A percentile compares a stretch with the other conserved stretches of the same genome.
These are phyloP conservation scores for Sisyra terminalis DNA, from an alignment of 2,888 invertebrate genomes.

Conservation along the genomic window DNA sequence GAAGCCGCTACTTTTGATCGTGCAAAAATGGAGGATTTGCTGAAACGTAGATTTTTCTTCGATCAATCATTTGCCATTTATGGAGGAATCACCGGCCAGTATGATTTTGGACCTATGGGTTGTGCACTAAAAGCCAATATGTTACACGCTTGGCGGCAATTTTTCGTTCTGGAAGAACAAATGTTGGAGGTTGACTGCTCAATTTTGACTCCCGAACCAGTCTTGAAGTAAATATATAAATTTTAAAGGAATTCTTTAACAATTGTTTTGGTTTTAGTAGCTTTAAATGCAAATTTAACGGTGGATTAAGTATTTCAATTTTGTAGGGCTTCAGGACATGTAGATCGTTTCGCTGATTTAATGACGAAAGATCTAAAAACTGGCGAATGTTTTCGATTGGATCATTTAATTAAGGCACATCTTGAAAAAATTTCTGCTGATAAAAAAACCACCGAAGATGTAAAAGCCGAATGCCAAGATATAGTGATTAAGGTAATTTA, in stretches of 20 bases:
- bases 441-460: constrained; percentile 58
- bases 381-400: constrained; percentile 94
- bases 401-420: constrained; percentile 93
- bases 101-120: constrained; percentile 99
- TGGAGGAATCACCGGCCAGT: constrained; percentile 88
- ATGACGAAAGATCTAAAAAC: constrained; percentile 96
- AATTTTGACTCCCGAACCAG: constrained; percentile 91
- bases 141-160: constrained; percentile 82
- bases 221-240: constrained; percentile 56
- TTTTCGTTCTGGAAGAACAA: constrained; percentile 92
- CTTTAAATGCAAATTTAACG: background rate
- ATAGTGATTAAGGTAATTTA: constrained; percentile 48
- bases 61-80: constrained; percentile 99
- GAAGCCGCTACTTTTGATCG: constrained; percentile 64
- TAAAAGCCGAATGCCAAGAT: constrained; percentile 58
- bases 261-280: constrained; percentile 1
- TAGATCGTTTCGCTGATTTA: constrained; percentile 95
- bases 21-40: constrained; percentile 87
- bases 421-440: constrained; percentile 73
- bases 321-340: constrained; percentile 87
- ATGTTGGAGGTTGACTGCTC: constrained; percentile 99
- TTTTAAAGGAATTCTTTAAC: too few relatives aligned
- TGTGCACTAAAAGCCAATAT: constrained; percentile 95
- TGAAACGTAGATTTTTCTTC: constrained; percentile 93
- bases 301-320: constrained; percentile 6